Conservation (phyloP, 2,113 vertebrate species). For the Ariopsis seemanni region DNA sequence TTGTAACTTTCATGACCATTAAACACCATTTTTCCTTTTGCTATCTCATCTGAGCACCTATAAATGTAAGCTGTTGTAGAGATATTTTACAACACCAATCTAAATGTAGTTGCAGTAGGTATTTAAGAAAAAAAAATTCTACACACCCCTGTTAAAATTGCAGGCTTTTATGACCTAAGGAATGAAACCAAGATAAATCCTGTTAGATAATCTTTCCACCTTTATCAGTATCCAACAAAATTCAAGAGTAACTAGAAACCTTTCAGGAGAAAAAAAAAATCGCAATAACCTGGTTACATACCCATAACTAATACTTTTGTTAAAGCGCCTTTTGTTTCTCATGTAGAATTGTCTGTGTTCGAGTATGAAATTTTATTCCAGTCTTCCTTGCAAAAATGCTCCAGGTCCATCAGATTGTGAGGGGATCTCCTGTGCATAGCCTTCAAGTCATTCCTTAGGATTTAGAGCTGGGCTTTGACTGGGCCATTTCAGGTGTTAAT, state of each 20-base stretch:
- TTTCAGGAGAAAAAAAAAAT: neutral
- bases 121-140: neutral
- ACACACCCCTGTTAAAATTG: neutral
- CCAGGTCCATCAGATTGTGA: neutral
- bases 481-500: neutral
- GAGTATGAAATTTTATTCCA: neutral
- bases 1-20: neutral
- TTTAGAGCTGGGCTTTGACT: neutral
- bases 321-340: neutral
- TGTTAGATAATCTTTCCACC: neutral
- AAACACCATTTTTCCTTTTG: neutral
- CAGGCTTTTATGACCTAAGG: neutral
- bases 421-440: neutral
- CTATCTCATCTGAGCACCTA: neutral
- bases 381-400: neutral
- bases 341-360: neutral
- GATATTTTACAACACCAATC: constrained; percentile 20
- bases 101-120: neutral
- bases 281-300: neutral
- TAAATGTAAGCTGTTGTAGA: neutral
- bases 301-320: neutral
- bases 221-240: neutral
- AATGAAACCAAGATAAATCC: neutral
- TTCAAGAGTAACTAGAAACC: neutral
- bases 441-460: neutral